phyloP scores from a whole-genome alignment of 1,140 invertebrate genomes.

The Dendrolimus kikuchii region DNA sequence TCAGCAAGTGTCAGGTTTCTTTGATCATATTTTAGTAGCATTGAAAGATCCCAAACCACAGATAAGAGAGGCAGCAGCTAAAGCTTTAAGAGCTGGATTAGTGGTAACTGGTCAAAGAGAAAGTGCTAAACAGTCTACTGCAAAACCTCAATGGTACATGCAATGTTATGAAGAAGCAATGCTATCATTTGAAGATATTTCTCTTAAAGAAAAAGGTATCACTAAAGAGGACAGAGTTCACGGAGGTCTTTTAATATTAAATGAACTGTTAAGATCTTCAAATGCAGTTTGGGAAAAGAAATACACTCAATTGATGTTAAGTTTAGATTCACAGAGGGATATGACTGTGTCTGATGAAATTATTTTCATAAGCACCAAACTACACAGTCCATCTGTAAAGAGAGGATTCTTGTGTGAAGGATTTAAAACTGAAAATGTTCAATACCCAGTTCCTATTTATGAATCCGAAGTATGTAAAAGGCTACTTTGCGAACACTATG shows the following conservation, averaged over 20 bases:
- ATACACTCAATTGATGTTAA: slow-evolving; percentile 80
- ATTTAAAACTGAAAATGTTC: slow-evolving; percentile 61
- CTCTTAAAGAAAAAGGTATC: slow-evolving; percentile 82
- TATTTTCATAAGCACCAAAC: slow-evolving; percentile 73
- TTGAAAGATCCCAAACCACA: slow-evolving; percentile 93
- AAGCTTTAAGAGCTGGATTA: slow-evolving; percentile 92
- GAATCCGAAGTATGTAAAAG: slow-evolving; percentile 92
- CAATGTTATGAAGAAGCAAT: slow-evolving; percentile 93
- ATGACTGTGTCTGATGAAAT: slow-evolving; percentile 73
- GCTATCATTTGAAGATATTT: slow-evolving; percentile 83
- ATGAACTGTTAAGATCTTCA: slow-evolving; percentile 94
- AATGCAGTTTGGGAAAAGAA: slow-evolving; percentile 91
- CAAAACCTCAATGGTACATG: slow-evolving; percentile 92
- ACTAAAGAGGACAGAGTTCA: slow-evolving; percentile 93
- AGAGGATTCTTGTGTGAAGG: slow-evolving; percentile 70
- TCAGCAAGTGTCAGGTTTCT: slow-evolving; percentile 96
- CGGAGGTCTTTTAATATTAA: slow-evolving; percentile 93
- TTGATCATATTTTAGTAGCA: slow-evolving; percentile 95
- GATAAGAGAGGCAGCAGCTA: slow-evolving; percentile 93
- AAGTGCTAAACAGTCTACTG: slow-evolving; percentile 89
- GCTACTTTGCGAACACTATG: slow-evolving; percentile 88
- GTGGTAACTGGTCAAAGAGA: slow-evolving; percentile 96
- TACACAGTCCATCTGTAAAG: slow-evolving; percentile 74
- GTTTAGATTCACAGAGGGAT: slow-evolving; percentile 62
- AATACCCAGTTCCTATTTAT: slow-evolving; percentile 74